phyloP scores from a whole-genome alignment of 2,888 invertebrate species.

The Platycnemis pennipes region DNA sequence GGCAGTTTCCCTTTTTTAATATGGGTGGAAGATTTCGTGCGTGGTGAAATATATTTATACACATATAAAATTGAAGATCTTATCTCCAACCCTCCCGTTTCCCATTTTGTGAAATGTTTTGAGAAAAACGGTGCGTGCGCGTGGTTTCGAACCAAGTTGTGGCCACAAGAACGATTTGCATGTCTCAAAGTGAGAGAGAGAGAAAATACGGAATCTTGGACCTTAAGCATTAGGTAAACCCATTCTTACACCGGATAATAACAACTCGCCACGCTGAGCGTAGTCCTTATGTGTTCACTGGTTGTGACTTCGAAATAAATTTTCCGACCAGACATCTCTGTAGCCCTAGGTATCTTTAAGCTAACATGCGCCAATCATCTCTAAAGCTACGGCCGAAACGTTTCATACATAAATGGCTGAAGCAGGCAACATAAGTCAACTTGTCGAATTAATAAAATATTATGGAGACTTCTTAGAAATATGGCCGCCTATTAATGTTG shows the following conservation, averaged over 20 bases:
- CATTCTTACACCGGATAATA: background rate
- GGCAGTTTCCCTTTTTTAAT: slow-evolving; percentile 39
- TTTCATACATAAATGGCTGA: no score
- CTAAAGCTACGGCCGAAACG: no score
- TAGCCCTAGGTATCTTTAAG: background rate
- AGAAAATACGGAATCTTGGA: background rate
- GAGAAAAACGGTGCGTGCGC: background rate
- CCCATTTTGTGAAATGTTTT: background rate
- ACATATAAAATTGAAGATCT: slow-evolving; percentile 58
- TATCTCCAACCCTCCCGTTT: slow-evolving; percentile 21
- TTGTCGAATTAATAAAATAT: no score
- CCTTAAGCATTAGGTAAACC: background rate
- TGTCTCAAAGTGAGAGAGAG: background rate
- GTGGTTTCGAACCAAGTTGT: background rate
- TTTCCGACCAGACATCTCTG: background rate
- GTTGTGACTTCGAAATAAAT: background rate
- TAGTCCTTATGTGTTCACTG: background rate
- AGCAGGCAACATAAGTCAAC: no score
- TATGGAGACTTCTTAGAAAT: no score
- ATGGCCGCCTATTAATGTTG: no score
- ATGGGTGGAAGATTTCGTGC: slow-evolving; percentile 7
- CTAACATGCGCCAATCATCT: background rate
- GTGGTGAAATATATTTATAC: background rate
- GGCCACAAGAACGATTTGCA: slow-evolving; percentile 21
- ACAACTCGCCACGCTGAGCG: background rate